These are phyloP conservation scores for Mormoops blainvillei DNA, from an alignment of 2,113 vertebrate species.

Conservation along the genomic window DNA sequence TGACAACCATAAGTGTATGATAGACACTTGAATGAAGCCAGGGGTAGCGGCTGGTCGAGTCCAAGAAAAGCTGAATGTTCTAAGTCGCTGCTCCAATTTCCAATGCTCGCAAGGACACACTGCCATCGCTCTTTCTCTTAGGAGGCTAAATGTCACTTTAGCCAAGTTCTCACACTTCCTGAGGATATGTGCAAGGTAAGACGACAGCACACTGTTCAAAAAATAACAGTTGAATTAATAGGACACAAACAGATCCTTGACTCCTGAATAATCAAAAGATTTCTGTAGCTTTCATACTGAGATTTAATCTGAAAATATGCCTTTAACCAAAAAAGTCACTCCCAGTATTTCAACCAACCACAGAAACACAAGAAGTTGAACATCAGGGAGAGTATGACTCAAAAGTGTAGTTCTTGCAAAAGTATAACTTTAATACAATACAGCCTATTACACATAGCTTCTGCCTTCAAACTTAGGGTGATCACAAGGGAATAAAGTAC, in stretches of 20 bases:
- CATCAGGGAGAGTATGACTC: not conserved
- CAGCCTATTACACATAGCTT: not conserved
- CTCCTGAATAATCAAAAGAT: not conserved
- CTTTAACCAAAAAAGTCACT: not conserved
- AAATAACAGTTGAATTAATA: not conserved
- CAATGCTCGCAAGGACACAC: not conserved
- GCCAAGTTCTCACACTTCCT: not conserved
- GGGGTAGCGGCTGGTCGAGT: not conserved
- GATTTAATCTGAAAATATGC: conserved; percentile 6
- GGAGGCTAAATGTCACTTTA: not conserved
- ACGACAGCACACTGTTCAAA: not conserved
- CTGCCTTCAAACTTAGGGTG: not conserved
- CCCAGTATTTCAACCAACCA: not conserved
- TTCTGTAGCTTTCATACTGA: not conserved
- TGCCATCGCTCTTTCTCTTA: not conserved
- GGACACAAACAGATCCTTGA: not conserved
- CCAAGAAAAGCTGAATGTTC: not conserved
- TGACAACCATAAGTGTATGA: not conserved
- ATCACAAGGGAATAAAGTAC: not conserved
- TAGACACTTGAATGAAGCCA: not conserved
- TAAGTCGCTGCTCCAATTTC: not conserved
- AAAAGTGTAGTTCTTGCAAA: not conserved
- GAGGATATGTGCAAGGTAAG: not conserved
- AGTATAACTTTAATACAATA: not conserved
- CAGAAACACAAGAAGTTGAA: not conserved